phyloP scores from a whole-genome alignment of 2,797 vertebrate species.

The Meda fulgida region DNA sequence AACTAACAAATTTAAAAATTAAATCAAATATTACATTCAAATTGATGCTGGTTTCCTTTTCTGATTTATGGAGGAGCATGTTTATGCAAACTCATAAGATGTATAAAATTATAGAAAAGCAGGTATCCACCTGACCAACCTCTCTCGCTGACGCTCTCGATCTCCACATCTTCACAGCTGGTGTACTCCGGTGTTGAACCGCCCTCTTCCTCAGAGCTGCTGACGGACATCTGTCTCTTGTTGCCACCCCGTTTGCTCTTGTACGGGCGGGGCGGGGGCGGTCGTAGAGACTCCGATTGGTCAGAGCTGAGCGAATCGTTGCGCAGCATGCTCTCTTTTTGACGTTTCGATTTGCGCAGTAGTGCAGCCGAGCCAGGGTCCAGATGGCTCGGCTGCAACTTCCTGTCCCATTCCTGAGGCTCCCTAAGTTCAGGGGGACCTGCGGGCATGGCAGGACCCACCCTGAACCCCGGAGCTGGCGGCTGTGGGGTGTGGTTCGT shows the following conservation, averaged over 20 bases:
- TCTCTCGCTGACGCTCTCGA: slow-evolving; percentile 97
- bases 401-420: slow-evolving; percentile 81
- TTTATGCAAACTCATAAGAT: slow-evolving; percentile 4
- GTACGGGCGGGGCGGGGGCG: slow-evolving; percentile 93
- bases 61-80: not conserved
- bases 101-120: not conserved
- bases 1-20: not conserved
- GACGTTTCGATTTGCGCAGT: slow-evolving; percentile 89
- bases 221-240: slow-evolving; percentile 94
- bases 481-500: slow-evolving; percentile 60
- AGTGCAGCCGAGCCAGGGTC: slow-evolving; percentile 81
- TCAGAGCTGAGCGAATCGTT: slow-evolving; percentile 97
- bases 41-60: not conserved
- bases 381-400: slow-evolving; percentile 80
- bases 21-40: not conserved
- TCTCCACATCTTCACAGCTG: slow-evolving; percentile 97
- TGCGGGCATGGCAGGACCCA: slow-evolving; percentile 49
- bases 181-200: slow-evolving; percentile 97
- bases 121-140: slow-evolving; percentile 75
- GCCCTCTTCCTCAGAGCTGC: slow-evolving; percentile 98
- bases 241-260: slow-evolving; percentile 88
- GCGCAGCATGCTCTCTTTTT: slow-evolving; percentile 96
- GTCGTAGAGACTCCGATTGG: slow-evolving; percentile 95
- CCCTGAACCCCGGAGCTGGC: slow-evolving; percentile 60
- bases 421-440: slow-evolving; percentile 85